Conservation (phyloP, 1,140 invertebrate species). For the Telenomus remus region DNA sequence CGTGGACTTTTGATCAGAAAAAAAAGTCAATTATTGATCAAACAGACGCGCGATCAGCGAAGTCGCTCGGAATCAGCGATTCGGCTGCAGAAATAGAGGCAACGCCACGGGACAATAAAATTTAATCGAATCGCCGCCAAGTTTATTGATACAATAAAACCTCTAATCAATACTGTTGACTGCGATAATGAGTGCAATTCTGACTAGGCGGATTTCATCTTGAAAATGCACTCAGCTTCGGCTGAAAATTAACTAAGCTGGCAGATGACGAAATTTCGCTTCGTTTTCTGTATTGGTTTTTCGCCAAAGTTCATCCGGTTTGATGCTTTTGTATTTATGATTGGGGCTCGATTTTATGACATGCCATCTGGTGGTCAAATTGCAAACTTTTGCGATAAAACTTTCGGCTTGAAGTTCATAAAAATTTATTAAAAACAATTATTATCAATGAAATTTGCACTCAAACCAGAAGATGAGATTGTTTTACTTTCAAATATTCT, state of each 20-base stretch:
- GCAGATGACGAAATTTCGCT: conserved; percentile 17
- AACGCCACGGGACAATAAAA: conserved; percentile 21
- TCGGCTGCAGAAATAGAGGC: conserved; percentile 6
- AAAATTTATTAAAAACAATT: too few relatives aligned
- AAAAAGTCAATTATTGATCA: too few relatives aligned
- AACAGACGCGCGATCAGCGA: too few relatives aligned
- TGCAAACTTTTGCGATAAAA: not conserved
- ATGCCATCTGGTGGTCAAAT: not conserved
- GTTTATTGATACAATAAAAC: conserved; percentile 43
- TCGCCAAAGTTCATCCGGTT: conserved; percentile 18
- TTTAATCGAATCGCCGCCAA: conserved; percentile 28
- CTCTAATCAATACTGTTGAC: conserved; percentile 43
- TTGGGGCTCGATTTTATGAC: not conserved
- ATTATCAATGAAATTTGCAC: too few relatives aligned
- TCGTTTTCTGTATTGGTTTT: conserved; percentile 29
- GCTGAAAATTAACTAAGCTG: conserved; percentile 31
- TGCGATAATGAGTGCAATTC: conserved; percentile 43
- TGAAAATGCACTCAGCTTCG: conserved; percentile 33
- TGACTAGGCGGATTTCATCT: conserved; percentile 43
- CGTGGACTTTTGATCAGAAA: too few relatives aligned
- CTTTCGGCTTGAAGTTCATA: too few relatives aligned
- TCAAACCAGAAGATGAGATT: too few relatives aligned
- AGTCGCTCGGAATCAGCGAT: not conserved
- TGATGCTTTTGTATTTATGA: too few relatives aligned
- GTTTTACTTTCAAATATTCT: too few relatives aligned